Base-by-base conservation (phyloP, 2,113 vertebrate species). In the Nesoenas mayeri region DNA sequence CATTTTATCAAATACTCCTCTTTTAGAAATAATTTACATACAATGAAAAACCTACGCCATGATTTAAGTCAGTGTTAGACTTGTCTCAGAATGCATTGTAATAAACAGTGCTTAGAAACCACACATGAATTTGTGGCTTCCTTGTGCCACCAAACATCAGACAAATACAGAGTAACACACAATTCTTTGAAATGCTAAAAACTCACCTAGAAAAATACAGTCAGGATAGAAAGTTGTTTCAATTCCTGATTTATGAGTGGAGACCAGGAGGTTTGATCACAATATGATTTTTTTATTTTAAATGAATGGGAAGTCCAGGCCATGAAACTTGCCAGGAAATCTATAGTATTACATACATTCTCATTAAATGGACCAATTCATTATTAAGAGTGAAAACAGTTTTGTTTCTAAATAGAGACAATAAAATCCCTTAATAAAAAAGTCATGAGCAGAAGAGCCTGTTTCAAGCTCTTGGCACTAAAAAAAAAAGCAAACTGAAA, bases 1-100 rank as follows among this genome's bases (percentile, higher is more conserved):
- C 69, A 50, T 86, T 96, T 88, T 84, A 78, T 48, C 83, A 67
- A 38, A 64, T 83, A 61, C 24, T 80, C 38, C 56, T 86, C 69
- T 81, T 93, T 71, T 44, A 81, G 44, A 31, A 81, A 75, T 61
- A 81, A 84, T 84, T 86, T 61, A 74, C 58, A 51, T 36, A 31
- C 85, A 82, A 75, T 89, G 61, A 86, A 40, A 80, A 84, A 81
- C 42, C 54, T 34, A 61, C 38, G 79, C 50, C 40, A 58, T 34
- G 7, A 67, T 72, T 88, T 69, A 93, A 94, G 65, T 62, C 5
- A 71, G 31, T 69, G 69, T 74, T 88, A 75, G 90, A 70, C n/a
- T 84, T 64, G 24, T 48, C 58, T 92, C 48, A 40, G 19, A 53
- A 38, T 38, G 31, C 47, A 40, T 53, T 5, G 2, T n/a, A 81